Base-by-base conservation (phyloP, 2,797 vertebrate species). In the Iguana delicatissima region DNA sequence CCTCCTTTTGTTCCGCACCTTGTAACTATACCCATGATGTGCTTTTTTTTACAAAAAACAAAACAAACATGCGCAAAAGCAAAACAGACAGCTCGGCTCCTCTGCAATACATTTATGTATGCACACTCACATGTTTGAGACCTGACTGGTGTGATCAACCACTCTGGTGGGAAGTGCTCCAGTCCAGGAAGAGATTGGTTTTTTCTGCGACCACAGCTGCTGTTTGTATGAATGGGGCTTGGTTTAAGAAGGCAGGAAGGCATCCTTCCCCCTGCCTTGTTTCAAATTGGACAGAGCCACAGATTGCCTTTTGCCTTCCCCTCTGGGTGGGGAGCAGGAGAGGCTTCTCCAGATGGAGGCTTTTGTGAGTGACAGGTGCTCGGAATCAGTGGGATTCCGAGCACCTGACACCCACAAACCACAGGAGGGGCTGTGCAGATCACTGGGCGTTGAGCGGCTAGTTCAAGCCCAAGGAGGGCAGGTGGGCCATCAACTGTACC, bases 331-430 rank as follows among this genome's bases (percentile, higher is more conserved):
- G 14, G 59, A 20, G 52, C 10, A 12, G 10, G 52, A 12, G 59
- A 20, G 74, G 42, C 59, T 20, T 29, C 76, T 80, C 76, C 77
- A 87, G 77, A 69, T 87, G 77, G 86, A 87, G 10, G 86, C 42
- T 35, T 87, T 87, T 67, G 86, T 67, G 77, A 87, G 59, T 67
- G 86, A 80, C 86, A 87, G 76, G 77, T 69, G 32, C 24, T 80
- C 26, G 1, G 76, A 32, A 80, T 80, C 76, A 52, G 76, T 52
- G 59, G 76, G 59, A 80, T 80, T 52, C 29, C 0, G 18, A 50
- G 52, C 77, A 80, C 86, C 86, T 87, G 86, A 87, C 12, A 7
- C 59, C 74, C 29, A 22, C 86, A 69, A 69, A 18, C 76, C 62
- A 52, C 42, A 52, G 2, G 32, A 24, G 73, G 69, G 18, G 9